Base-by-base conservation (phyloP, 2,888 invertebrate genomes). In the Drosophila borborema region DNA sequence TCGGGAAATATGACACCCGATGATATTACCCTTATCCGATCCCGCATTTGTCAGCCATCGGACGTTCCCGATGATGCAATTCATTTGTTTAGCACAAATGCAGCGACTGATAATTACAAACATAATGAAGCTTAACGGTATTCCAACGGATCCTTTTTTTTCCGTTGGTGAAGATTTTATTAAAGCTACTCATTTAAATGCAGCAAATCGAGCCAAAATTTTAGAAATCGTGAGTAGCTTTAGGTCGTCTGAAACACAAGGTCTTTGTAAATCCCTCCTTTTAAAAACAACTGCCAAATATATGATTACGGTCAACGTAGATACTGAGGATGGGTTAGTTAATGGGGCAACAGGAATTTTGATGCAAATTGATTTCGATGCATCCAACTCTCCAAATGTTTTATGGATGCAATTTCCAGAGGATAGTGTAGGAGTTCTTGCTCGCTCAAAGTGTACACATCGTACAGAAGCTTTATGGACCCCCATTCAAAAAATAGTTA, bases 371-470 rank as follows among this genome's bases (percentile, higher is more conserved):
- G 41, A 41, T 18, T 41, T 41, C 41, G 41, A 41, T 41, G 41
- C 41, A 41, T 41, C 18, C 41, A 41, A 9, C 41, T n/a, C 9
- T n/a, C 41, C n/a, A 41, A 41, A 41, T 41, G n/a, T 41, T 41
- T 41, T 41, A 18, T 41, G 41, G 41, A n/a, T 41, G n/a, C n/a
- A 41, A 41, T 41, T 41, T n/a, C n/a, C 41, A 41, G n/a, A 41
- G 18, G n/a, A 18, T 18, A 41, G 18, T 18, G 41, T 41, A 41
- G 41, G n/a, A 41, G 41, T 41, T n/a, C 41, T 18, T 18, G 18
- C 41, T 41, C 41, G n/a, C n/a, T 41, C 18, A 18, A 41, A 41
- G 41, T 41, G 41, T 41, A 41, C 41, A n/a, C 41, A 41, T 41
- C n/a, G 41, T 41, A n/a, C 41, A 41, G 41, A 41, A 41, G 5